Evolutionary conservation across 2,888 invertebrate species (phyloP).

Genomic region (Tinea semifulvella): DNA sequence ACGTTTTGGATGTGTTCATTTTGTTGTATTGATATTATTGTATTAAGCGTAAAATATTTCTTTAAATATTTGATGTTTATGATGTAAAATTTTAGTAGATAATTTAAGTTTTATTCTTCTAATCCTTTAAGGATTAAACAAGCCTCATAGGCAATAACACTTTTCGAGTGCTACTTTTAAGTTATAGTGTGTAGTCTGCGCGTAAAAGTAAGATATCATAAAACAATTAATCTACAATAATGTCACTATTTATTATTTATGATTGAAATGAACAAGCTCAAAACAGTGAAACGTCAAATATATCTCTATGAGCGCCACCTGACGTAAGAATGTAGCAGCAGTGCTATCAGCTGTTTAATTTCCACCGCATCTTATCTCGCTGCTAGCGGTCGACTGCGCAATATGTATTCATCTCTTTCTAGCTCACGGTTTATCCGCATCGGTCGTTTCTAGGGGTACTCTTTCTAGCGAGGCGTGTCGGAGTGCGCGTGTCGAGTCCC

Average conservation of each 20-base stretch:
- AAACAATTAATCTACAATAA: no score
- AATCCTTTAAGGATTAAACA: no score
- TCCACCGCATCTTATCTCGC: conserved; percentile 32
- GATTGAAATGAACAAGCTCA: not conserved
- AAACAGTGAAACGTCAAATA: not conserved
- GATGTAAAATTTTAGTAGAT: no score
- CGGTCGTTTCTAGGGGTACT: conserved; percentile 41
- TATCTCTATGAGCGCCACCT: conserved; percentile 32
- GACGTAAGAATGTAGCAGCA: conserved; percentile 28
- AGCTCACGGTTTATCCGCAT: conserved; percentile 41
- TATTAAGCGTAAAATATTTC: no score
- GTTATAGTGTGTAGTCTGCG: no score
- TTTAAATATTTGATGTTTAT: no score
- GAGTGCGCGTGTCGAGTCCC: conserved; percentile 52
- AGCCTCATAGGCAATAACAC: no score
- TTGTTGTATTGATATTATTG: no score
- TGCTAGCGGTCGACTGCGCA: conserved; percentile 49
- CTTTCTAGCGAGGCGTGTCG: conserved; percentile 40
- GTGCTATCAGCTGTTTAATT: conserved; percentile 48
- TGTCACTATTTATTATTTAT: not conserved
- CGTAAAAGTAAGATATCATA: no score
- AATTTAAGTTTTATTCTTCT: no score
- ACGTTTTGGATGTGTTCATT: no score
- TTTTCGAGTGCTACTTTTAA: no score
- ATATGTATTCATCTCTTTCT: conserved; percentile 58